Evolutionary conservation across 2,797 vertebrate genomes (phyloP).

Genomic region (Phoeniculus purpureus): DNA sequence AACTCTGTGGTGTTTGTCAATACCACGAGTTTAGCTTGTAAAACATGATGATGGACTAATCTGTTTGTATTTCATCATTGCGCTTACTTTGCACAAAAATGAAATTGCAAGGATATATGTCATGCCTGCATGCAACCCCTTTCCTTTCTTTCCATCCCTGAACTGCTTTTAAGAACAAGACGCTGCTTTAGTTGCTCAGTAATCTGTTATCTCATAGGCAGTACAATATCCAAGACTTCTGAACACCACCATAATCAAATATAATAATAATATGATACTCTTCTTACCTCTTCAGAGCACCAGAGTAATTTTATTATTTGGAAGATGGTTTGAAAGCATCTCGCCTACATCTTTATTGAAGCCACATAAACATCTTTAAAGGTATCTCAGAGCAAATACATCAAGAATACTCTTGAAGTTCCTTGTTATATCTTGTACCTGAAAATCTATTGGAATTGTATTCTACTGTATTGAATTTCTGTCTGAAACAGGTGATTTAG

Average conservation of each 20-base stretch:
- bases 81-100: not conserved
- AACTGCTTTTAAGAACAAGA: not conserved
- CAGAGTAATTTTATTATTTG: not conserved
- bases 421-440: conserved; percentile 41
- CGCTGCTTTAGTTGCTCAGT: not conserved
- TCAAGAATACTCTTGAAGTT: conserved; percentile 52
- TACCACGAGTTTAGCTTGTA: not conserved
- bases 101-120: not conserved
- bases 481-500: conserved; percentile 75
- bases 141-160: not conserved
- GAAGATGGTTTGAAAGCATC: conserved; percentile 5
- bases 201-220: not conserved
- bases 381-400: not conserved
- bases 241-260: not conserved
- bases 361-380: conserved; percentile 47
- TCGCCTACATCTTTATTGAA: conserved; percentile 56
- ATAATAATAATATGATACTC: not conserved
- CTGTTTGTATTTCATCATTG: not conserved
- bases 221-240: not conserved
- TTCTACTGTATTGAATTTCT: conserved; percentile 70
- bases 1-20: not conserved
- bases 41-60: not conserved
- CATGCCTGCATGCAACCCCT: not conserved
- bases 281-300: not conserved
- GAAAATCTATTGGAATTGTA: conserved; percentile 68